A percentile compares a stretch with the other conserved stretches of the same genome.
Evolutionary conservation across 2,888 invertebrate genomes (phyloP).

Genomic region (Malthinus flaveolus): DNA sequence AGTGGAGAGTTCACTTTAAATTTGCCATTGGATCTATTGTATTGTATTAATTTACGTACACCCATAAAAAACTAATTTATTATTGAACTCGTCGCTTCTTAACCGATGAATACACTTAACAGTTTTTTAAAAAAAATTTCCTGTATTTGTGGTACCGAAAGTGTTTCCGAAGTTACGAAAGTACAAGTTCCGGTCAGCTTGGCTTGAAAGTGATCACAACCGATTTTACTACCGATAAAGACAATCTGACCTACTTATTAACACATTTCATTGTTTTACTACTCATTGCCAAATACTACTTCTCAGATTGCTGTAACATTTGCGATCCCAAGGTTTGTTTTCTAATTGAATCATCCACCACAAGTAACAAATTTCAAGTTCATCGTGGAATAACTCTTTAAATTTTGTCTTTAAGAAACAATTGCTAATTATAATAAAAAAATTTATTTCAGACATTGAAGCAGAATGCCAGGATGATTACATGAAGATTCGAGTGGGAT

Average conservation of each 20-base stretch:
- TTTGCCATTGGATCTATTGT: too few species aligned
- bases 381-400: not conserved
- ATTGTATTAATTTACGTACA: too few species aligned
- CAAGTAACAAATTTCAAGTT: conserved; percentile 4
- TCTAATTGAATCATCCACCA: conserved; percentile 1
- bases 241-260: conserved; percentile 25
- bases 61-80: too few species aligned
- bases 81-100: too few species aligned
- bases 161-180: conserved; percentile 38
- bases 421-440: not conserved
- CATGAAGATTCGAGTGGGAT: conserved; percentile 91
- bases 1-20: too few species aligned
- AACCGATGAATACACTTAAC: too few species aligned
- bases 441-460: conserved; percentile 76
- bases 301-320: conserved; percentile 3
- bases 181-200: conserved; percentile 46
- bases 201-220: conserved; percentile 45
- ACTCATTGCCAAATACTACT: conserved; percentile 4
- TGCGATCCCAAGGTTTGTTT: not conserved
- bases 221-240: conserved; percentile 23
- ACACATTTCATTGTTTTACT: conserved; percentile 23
- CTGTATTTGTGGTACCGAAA: conserved; percentile 35
- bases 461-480: conserved; percentile 95
- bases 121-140: too few species aligned
- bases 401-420: not conserved